A percentile compares a stretch with the other conserved stretches of the same genome.
These are phyloP conservation scores for Danio albolineatus DNA, from an alignment of 2,797 vertebrate species.

Conservation along the genomic window DNA sequence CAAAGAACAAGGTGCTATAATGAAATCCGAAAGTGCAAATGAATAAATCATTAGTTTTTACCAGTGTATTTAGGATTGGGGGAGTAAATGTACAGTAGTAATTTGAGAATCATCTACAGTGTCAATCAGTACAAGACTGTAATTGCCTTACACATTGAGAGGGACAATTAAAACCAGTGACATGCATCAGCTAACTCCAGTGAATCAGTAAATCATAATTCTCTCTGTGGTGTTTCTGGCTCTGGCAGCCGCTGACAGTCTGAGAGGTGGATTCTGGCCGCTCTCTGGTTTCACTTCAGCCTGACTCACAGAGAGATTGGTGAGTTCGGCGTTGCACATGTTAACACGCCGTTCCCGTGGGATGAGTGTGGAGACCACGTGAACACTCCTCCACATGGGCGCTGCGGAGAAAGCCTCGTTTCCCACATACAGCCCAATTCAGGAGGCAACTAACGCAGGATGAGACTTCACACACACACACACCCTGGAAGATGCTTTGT, in stretches of 20 bases:
- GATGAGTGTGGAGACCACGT: slow-evolving; percentile 25
- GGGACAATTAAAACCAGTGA: too few species aligned
- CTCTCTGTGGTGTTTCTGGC: not conserved
- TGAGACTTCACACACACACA: not conserved
- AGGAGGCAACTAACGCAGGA: not conserved
- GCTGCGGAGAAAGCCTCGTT: not conserved
- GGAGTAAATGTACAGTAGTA: not conserved
- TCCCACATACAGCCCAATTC: not conserved
- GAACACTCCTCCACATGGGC: slow-evolving; percentile 11
- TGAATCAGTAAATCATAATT: not conserved
- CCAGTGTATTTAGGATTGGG: not conserved
- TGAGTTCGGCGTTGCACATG: slow-evolving; percentile 1
- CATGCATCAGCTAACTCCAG: too few species aligned
- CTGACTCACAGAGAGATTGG: slow-evolving; percentile 16
- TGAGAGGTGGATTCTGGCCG: not conserved
- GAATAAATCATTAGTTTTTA: too few species aligned
- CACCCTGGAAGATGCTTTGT: not conserved
- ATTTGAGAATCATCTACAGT: not conserved
- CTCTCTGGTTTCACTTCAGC: not conserved
- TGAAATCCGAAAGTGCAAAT: too few species aligned
- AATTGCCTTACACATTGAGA: too few species aligned
- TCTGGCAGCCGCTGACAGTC: not conserved
- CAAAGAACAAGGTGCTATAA: too few species aligned
- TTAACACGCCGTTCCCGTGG: slow-evolving; percentile 2
- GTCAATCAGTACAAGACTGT: too few species aligned